These are phyloP conservation scores for Venustoraphidia nigricollis DNA, from an alignment of 2,888 invertebrate genomes.

Conservation along the genomic window DNA sequence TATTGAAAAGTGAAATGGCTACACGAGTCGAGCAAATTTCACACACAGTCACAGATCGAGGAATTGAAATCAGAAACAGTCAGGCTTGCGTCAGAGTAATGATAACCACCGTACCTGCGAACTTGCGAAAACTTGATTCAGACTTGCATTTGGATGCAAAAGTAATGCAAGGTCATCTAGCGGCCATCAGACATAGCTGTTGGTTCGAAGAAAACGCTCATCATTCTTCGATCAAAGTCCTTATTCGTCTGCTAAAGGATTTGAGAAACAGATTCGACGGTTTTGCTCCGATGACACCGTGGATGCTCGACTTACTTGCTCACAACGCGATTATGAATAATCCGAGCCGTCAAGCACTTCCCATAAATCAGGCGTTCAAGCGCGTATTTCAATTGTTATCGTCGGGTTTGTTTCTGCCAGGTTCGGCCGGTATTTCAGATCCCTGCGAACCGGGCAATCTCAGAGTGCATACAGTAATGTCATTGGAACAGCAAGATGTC, in stretches of 20 bases:
- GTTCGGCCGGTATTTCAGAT: constrained; percentile 82
- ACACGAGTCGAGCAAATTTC: constrained; percentile 41
- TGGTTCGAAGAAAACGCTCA: constrained; percentile 99
- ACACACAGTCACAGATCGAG: constrained; percentile 49
- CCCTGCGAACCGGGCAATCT: constrained; percentile 85
- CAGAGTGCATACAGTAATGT: constrained; percentile 79
- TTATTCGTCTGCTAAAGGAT: constrained; percentile 88
- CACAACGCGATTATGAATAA: constrained; percentile 96
- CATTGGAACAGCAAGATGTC: constrained; percentile 80
- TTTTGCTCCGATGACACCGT: constrained; percentile 79
- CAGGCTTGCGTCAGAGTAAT: constrained; percentile 80
- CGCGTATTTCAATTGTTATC: constrained; percentile 83
- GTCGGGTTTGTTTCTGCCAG: constrained; percentile 89
- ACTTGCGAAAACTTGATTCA: constrained; percentile 82
- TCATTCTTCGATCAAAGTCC: constrained; percentile 84
- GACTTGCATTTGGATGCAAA: constrained; percentile 63
- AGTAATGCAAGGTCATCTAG: constrained; percentile 75
- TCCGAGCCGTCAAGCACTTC: constrained; percentile 79
- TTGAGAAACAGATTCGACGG: constrained; percentile 80
- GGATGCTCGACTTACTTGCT: constrained; percentile 92
- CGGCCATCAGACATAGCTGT: constrained; percentile 86
- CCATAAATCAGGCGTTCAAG: constrained; percentile 82
- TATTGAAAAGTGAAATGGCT: constrained; percentile 44
- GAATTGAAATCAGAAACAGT: constrained; percentile 76
- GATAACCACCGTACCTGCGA: constrained; percentile 87